These are phyloP conservation scores for Patella vulgata DNA, from an alignment of 1,140 invertebrate species.

Conservation along the genomic window DNA sequence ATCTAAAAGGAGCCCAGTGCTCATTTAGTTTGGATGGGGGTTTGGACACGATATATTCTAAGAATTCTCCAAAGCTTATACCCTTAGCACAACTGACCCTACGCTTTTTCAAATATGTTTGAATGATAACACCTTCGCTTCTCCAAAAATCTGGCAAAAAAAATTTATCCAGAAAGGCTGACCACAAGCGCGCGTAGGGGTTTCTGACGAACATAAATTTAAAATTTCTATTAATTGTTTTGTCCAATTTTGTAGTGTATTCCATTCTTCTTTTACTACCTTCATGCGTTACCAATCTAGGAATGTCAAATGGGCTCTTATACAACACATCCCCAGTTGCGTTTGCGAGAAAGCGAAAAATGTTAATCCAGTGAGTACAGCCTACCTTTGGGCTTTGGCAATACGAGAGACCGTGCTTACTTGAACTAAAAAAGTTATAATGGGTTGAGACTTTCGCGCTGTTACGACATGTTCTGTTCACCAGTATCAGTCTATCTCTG, in stretches of 20 bases:
- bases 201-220: too few species aligned
- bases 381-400: slow-evolving; percentile 20
- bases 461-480: too few species aligned
- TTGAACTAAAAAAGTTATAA: too few species aligned
- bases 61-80: slow-evolving; percentile 33
- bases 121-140: slow-evolving; percentile 16
- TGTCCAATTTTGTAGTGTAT: neutral
- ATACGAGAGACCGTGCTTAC: too few species aligned
- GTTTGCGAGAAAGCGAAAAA: slow-evolving; percentile 14
- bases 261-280: slow-evolving; percentile 13
- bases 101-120: slow-evolving; percentile 2
- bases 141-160: slow-evolving; percentile 35
- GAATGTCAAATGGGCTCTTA: slow-evolving; percentile 23
- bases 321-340: slow-evolving; percentile 1
- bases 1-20: slow-evolving; percentile 34
- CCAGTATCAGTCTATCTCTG: too few species aligned
- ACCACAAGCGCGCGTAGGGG: slow-evolving; percentile 35
- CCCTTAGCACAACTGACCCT: slow-evolving; percentile 24
- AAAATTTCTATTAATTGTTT: slow-evolving; percentile 20
- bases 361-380: slow-evolving; percentile 18
- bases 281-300: slow-evolving; percentile 15
- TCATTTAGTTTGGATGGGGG: slow-evolving; percentile 23
- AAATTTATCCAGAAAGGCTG: slow-evolving; percentile 39
- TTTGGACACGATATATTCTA: slow-evolving; percentile 19
- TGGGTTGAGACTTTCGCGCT: too few species aligned